Base-by-base conservation (phyloP, 2,888 invertebrate species). In the Eurois occulta region DNA sequence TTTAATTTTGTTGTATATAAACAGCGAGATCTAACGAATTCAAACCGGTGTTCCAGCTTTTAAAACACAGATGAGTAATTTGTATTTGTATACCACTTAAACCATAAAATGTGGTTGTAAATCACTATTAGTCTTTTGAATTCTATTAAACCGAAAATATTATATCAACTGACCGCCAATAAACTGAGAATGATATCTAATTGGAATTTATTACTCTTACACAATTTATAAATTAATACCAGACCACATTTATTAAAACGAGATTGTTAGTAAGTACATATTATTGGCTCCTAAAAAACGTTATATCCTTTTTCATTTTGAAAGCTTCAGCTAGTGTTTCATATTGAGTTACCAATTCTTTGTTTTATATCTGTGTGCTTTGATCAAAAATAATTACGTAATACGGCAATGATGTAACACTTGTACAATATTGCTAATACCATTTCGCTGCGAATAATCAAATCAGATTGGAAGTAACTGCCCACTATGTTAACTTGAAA, bases 351-450 rank as follows among this genome's bases (percentile, higher is more conserved):
- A 78, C 67, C 38, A 72, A 73, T 77, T 75, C 70, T 76, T 80
- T 83, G 76, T 83, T 78, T 80, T 71, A 35, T 71, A 58, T 79
- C 35, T 55, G 21, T n/a, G 21, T 66, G 11, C 60, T 58, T 64
- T 66, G 58, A 72, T 66, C 48, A 62, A 72, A 74, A 74, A 71
- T 52, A 73, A 73, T 73, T 35, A 79, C 80, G 80, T 75, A 83
- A 77, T 70, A 74, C 83, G 84, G 75, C 78, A 83, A 89, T 94
- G 92, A 93, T 88, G 93, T 90, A 93, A 94, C 89, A 87, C 72
- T 78, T 62, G 52, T 48, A 85, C 76, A 86, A 88, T 86, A 84
- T 93, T 92, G 84, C 91, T 86, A 87, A 84, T 86, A 88, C 83
- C 84, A 86, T 80, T 85, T 88, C 74, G 64, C 21, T 77, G 46